A percentile compares a stretch with the other conserved stretches of the same genome.
These are phyloP conservation scores for Globia sparganii DNA, from an alignment of 2,888 invertebrate species.

Conservation along the genomic window DNA sequence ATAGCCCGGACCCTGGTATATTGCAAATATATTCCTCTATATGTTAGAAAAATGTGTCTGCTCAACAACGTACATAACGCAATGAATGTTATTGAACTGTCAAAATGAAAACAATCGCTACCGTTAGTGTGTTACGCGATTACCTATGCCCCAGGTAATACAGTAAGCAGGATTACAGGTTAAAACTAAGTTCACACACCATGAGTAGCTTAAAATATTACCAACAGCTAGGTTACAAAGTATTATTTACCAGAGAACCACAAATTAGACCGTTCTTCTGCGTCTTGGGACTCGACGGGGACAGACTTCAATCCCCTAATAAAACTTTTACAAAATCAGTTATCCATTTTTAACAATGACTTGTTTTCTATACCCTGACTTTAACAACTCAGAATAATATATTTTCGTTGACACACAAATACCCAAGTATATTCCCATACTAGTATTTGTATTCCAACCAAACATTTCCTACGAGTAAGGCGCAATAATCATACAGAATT, in stretches of 20 bases:
- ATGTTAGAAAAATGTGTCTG: neutral
- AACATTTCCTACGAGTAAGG: slow-evolving; percentile 31
- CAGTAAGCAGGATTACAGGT: neutral
- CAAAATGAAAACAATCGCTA: neutral
- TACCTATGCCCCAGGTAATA: neutral
- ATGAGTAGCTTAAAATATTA: neutral
- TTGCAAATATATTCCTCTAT: too few relatives aligned
- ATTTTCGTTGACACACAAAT: slow-evolving; percentile 16
- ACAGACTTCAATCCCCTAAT: neutral
- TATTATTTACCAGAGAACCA: neutral
- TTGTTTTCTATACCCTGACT: neutral
- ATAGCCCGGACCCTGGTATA: too few relatives aligned
- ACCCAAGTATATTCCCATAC: slow-evolving; percentile 6
- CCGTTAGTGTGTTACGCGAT: neutral
- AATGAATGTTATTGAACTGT: neutral
- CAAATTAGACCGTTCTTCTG: neutral
- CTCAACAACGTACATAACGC: neutral
- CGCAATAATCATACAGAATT: slow-evolving; percentile 48
- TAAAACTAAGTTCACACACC: neutral
- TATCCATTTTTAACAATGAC: neutral
- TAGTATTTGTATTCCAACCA: slow-evolving; percentile 50
- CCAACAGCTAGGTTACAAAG: neutral
- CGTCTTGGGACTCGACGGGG: neutral
- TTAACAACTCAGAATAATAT: neutral
- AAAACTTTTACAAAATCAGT: neutral